Evolutionary conservation across 2,797 vertebrate genomes (phyloP), one percentile per base, ranked within the genome.

Genomic region (Rhinatrema bivittatum): DNA sequence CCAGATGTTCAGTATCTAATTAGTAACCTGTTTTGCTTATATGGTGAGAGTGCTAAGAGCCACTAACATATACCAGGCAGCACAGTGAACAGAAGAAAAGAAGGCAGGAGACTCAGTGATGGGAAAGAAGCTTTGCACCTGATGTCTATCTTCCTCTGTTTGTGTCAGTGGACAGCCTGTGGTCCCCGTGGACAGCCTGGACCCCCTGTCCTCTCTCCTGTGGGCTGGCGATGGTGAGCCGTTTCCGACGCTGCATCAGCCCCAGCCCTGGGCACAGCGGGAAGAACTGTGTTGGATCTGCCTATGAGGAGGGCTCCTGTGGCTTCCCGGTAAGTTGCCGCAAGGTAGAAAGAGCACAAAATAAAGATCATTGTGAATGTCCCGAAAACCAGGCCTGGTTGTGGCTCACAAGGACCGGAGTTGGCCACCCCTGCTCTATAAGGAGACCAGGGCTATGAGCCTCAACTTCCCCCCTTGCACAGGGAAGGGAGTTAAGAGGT

Each of bases 261-360:
- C 31, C 42, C 6, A 16, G 42, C 5, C 30, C 46, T 2, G 5
- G 5, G 6, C n/a, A 39, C 1, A 25, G 39, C 2, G 46, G 37
- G 5, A 18, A 20, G 7, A 22, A 25, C 3, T 60, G 56, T 16
- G 25, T 7, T 2, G 39, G 51, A 11, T 46, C 38, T 2, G 9
- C 26, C 9, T 35, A 60, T 0, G 46, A 60, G 13, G 42, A 60
- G 35, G 42, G 41, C 15, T 46, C 46, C 2, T 60, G 56, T 14
- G 56, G 56, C 6, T 54, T 54, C 29, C 56, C 46, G 17, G 56
- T 60, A 21, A 60, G 56, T 10, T 5, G 4, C 12, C n/a, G n/a
- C n/a, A n/a, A n/a, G n/a, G n/a, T 5, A 10, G n/a, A 4, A 12
- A 9, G 7, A 12, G n/a, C n/a, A n/a, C n/a, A n/a, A n/a, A n/a